These are phyloP conservation scores for Melipona beecheii DNA, from an alignment of 2,888 invertebrate genomes.

Conservation along the genomic window DNA sequence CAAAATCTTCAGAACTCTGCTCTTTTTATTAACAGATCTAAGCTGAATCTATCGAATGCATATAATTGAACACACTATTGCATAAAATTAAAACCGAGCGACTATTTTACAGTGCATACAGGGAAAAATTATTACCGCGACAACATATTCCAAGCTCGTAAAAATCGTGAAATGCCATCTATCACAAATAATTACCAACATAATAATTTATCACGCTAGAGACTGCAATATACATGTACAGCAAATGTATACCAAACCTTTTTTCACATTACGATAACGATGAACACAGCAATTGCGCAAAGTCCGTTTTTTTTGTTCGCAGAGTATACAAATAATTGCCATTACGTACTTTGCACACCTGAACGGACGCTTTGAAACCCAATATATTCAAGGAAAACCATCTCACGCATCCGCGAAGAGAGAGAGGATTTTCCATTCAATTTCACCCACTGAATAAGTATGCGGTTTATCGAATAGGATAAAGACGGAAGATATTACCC, in stretches of 20 bases:
- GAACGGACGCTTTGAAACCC: slow-evolving; percentile 50
- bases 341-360: slow-evolving; percentile 48
- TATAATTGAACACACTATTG: too few species aligned
- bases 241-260: background rate
- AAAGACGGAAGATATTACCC: slow-evolving; percentile 25
- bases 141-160: too few species aligned
- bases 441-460: slow-evolving; percentile 50
- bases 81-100: too few species aligned
- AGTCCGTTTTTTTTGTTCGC: slow-evolving; percentile 21
- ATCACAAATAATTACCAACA: too few species aligned
- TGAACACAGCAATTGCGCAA: too few species aligned
- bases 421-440: slow-evolving; percentile 60
- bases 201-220: too few species aligned
- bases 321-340: slow-evolving; percentile 52
- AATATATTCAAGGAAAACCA: slow-evolving; percentile 56
- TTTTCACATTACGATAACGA: background rate
- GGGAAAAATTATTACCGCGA: too few species aligned
- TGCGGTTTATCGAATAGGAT: slow-evolving; percentile 49
- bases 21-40: too few species aligned
- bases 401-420: slow-evolving; percentile 38
- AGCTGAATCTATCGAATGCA: too few species aligned
- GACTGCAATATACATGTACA: background rate
- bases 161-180: too few species aligned
- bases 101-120: too few species aligned
- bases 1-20: too few species aligned